Evolutionary conservation across 2,113 vertebrate species (phyloP), one percentile per base, ranked within the genome.

Genomic region (Rhineura floridana): DNA sequence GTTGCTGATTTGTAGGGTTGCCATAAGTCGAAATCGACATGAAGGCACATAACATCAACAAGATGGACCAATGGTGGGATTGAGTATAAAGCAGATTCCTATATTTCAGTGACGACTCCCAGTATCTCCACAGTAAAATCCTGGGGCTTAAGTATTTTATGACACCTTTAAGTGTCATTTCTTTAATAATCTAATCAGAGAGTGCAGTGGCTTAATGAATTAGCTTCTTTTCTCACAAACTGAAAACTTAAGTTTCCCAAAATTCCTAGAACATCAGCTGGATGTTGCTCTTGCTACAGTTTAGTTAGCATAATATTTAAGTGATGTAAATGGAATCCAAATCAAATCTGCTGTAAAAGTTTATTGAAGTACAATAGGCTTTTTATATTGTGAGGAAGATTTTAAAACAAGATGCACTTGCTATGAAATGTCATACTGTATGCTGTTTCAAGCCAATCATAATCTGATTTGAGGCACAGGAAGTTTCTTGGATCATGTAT

Each of bases 251-350:
- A n/a, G 44, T 65, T 55, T 42, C 23, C 4, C 11, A 36, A 46
- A 52, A 72, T 30, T 28, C 33, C 17, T 21, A 39, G 23, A 13
- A 84, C n/a, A 72, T 48, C 48, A 52, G 67, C 46, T 36, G 21
- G 23, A 72, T 36, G 17, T 72, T 72, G n/a, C n/a, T 70, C 23
- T 52, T 9, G 4, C 19, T 88, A 4, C 55, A 67, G 69, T 0
- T 46, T 59, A 72, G 36, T 2, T 79, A 17, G 62, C 70, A 0
- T 1, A 55, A 23, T 25, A 81, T 42, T 83, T 70, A 48, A n/a
- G n/a, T n/a, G n/a, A 75, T 4, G 52, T 83, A 36, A 63, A 65
- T 65, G 21, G 90, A 28, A 63, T 55, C 62, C 70, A 59, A 89
- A 88, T 42, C 13, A 48, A 5, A 8, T 33, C 50, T 33, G 36